These are phyloP conservation scores for Cossypha niveicapilla DNA, from an alignment of 2,797 vertebrate genomes.

Conservation along the genomic window DNA sequence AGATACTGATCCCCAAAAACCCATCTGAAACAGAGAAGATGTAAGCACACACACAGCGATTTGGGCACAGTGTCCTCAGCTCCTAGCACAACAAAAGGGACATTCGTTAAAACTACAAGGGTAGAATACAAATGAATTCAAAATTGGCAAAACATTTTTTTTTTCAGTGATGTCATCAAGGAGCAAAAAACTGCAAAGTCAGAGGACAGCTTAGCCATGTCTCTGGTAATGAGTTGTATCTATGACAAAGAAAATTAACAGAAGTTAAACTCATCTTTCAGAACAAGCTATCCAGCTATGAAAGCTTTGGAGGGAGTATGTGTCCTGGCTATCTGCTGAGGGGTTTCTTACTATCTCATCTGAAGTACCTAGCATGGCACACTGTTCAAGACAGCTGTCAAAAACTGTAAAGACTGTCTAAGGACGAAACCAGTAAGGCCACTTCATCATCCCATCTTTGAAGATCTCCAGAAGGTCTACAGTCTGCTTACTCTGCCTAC, in stretches of 20 bases:
- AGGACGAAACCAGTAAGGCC: neutral
- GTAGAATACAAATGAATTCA: conserved; percentile 24
- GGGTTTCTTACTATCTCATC: neutral
- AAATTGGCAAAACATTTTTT: neutral
- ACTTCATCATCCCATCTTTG: neutral
- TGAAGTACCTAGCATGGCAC: neutral
- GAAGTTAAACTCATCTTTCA: neutral
- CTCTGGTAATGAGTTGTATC: neutral
- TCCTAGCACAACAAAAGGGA: neutral
- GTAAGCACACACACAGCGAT: neutral
- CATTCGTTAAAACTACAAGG: neutral
- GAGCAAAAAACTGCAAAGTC: neutral
- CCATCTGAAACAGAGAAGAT: neutral
- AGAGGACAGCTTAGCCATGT: neutral
- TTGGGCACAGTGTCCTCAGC: neutral
- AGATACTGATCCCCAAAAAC: neutral
- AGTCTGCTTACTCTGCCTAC: neutral
- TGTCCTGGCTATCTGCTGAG: neutral
- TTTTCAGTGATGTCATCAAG: neutral
- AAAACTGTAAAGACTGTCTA: neutral
- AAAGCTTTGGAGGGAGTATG: neutral
- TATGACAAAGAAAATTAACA: neutral
- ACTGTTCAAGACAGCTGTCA: neutral
- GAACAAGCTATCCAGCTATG: neutral
- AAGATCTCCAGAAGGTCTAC: neutral